Evolutionary conservation across 2,113 vertebrate species (phyloP).

Genomic region (Siphamia tubifer): DNA sequence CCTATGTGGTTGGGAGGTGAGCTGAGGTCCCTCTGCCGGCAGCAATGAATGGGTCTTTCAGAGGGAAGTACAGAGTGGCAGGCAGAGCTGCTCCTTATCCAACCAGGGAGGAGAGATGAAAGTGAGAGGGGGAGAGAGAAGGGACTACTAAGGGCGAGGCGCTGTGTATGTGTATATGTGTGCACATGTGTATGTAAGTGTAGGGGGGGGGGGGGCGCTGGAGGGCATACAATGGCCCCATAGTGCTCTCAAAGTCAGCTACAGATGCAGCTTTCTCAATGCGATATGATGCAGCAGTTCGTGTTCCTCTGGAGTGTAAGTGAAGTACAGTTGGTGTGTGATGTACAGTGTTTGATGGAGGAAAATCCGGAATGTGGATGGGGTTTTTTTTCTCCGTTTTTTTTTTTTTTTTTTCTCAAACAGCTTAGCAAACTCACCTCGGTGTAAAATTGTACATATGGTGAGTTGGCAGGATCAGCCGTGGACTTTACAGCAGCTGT

Average conservation of each 20-base stretch:
- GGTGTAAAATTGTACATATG: conserved; percentile 35
- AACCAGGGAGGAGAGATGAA: conserved; percentile 53
- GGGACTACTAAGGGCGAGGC: conserved; percentile 12
- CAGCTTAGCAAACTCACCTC: conserved; percentile 36
- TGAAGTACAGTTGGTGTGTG: background rate
- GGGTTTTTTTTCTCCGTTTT: no score
- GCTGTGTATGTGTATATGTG: background rate
- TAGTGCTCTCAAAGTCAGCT: conserved; percentile 31
- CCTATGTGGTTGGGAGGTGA: conserved; percentile 43
- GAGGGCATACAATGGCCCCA: conserved; percentile 56
- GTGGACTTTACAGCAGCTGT: conserved; percentile 47
- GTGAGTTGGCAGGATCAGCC: conserved; percentile 42
- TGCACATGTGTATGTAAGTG: conserved; percentile 6
- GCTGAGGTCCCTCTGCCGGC: conserved; percentile 50
- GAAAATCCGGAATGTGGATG: background rate
- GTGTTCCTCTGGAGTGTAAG: background rate
- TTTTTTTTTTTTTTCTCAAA: no score
- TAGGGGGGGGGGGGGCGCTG: conserved; percentile 14
- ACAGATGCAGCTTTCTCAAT: conserved; percentile 30
- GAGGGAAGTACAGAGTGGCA: conserved; percentile 28
- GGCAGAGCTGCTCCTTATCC: conserved; percentile 36
- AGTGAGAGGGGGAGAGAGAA: conserved; percentile 15
- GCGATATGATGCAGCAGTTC: background rate
- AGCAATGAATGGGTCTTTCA: conserved; percentile 73
- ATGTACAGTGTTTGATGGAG: background rate